Percentiles rank a stretch among this genome's conserved stretches.
phyloP scores from a whole-genome alignment of 2,888 invertebrate species.

The Drosophila austrosaltans region DNA sequence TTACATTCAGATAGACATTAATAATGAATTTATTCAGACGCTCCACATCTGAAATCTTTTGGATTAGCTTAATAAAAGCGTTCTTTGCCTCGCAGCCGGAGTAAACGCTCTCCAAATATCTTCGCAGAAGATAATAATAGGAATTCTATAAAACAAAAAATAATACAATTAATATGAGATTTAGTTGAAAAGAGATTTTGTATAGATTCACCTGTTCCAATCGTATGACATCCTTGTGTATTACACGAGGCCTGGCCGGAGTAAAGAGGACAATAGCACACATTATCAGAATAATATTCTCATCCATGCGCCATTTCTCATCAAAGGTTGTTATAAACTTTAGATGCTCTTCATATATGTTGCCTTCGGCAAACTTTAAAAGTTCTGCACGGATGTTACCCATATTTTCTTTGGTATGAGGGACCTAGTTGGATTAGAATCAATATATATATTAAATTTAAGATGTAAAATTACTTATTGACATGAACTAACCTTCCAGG shows the following conservation, averaged over 20 bases:
- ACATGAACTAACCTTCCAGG: constrained; percentile 90
- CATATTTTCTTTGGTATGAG: constrained; percentile 90
- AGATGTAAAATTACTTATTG: neutral
- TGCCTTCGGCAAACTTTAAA: constrained; percentile 94
- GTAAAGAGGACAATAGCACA: constrained; percentile 96
- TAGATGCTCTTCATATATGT: constrained; percentile 94
- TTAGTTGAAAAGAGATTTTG: too few species aligned
- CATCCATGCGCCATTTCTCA: constrained; percentile 92
- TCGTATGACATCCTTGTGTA: constrained; percentile 93
- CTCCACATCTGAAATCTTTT: constrained; percentile 95
- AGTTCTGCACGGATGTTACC: constrained; percentile 94
- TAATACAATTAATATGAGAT: neutral
- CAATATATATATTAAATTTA: neutral
- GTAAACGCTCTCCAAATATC: constrained; percentile 92
- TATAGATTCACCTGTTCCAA: constrained; percentile 88
- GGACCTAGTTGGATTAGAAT: constrained; percentile 85
- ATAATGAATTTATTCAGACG: constrained; percentile 95
- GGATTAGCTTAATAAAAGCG: constrained; percentile 93
- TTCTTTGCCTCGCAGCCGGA: constrained; percentile 94
- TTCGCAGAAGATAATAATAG: constrained; percentile 93
- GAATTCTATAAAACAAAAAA: constrained; percentile 87
- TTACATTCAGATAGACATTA: constrained; percentile 95
- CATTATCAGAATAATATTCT: constrained; percentile 94
- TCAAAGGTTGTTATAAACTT: constrained; percentile 94
- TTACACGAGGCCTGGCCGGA: constrained; percentile 90